These are phyloP conservation scores for Tricholauxania praeusta DNA, from an alignment of 2,888 invertebrate species.

Conservation along the genomic window DNA sequence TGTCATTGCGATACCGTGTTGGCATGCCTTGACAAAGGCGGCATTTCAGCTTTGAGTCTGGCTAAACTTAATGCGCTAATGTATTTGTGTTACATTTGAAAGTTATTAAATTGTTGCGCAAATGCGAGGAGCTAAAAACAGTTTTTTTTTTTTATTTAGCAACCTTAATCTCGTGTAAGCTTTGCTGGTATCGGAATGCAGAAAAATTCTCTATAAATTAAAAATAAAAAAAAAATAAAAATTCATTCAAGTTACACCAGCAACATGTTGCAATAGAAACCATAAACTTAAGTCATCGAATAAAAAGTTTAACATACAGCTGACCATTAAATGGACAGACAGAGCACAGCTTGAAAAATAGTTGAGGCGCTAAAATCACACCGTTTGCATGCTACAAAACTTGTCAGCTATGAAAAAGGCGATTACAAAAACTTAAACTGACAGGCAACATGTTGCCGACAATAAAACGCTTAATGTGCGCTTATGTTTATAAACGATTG, in stretches of 20 bases:
- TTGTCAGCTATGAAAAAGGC: no score
- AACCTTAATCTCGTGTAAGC: slow-evolving; percentile 11
- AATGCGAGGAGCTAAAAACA: slow-evolving; percentile 6
- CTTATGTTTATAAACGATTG: no score
- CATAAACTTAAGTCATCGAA: neutral
- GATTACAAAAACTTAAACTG: no score
- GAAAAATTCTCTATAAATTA: no score
- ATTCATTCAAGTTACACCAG: neutral
- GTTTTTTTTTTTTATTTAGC: slow-evolving; percentile 9
- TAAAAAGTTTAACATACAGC: slow-evolving; percentile 31
- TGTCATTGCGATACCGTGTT: neutral
- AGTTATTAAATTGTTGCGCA: neutral
- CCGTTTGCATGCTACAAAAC: no score
- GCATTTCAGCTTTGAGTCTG: neutral
- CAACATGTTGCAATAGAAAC: slow-evolving; percentile 13
- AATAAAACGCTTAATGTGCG: no score
- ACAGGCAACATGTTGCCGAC: no score
- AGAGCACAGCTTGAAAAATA: neutral
- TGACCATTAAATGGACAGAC: slow-evolving; percentile 30
- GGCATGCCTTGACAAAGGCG: slow-evolving; percentile 6
- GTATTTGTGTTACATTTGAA: neutral
- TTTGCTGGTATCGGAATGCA: neutral
- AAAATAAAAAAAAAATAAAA: neutral
- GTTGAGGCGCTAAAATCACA: neutral
- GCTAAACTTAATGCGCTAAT: neutral